Evolutionary conservation across 2,113 vertebrate species (phyloP), one percentile per base, ranked within the genome.

Genomic region (Urocynchramus pylzowi): DNA sequence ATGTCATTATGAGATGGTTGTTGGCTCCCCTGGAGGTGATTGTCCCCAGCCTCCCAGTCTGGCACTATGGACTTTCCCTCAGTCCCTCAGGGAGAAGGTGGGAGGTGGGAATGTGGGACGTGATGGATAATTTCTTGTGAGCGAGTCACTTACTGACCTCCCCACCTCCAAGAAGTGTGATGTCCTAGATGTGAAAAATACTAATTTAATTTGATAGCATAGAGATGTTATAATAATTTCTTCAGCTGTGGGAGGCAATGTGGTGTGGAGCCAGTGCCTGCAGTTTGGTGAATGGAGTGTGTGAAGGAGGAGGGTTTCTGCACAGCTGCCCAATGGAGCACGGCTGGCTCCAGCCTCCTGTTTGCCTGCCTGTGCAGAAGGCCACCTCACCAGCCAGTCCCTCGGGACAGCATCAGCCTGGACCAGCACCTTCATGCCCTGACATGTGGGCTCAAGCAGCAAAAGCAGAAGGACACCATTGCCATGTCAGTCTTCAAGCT

Each of bases 261-360:
- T 68, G 53, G 13, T 2, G 2, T 54, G 30, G 30, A 74, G n/a
- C 47, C 39, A 50, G 31, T 1, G 8, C 33, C 16, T 65, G 41
- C 37, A 57, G 50, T 86, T 88, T 41, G 39, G 26, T 60, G 17
- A 27, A 45, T 1, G 57, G 28, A 31, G 16, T 19, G n/a, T 23
- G 13, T 0, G 1, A 76, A 91, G 45, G 28, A 87, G 42, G 17
- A 82, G 30, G 8, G 21, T 63, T 77, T 57, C 60, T 89, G 56
- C 6, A 16, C 2, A 7, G 0, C n/a, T 49, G 17, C 35, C 37
- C 8, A 3, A 21, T 30, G 42, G 6, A 78, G 2, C 0, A 0
- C 31, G 41, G 4, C 27, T 87, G 57, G 21, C 9, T 59, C 30
- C 42, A 37, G 5, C 4, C 35, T 9, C 22, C 6, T 1, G 1